Conservation (phyloP, 2,888 invertebrate genomes). For the Hemithea aestivaria region DNA sequence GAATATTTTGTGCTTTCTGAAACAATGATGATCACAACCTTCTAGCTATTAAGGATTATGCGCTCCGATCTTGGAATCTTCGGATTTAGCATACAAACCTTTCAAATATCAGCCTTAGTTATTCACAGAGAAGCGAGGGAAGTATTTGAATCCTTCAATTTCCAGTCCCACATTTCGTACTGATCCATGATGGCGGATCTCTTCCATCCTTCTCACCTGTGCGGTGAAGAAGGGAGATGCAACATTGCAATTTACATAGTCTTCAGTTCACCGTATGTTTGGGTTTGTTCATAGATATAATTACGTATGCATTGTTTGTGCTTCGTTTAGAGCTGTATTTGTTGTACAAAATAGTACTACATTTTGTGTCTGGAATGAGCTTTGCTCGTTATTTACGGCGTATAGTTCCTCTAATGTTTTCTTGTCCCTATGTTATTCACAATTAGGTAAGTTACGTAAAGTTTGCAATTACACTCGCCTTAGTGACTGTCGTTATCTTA, state of each 20-base stretch:
- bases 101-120: conserved; percentile 8
- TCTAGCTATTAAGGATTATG: no score
- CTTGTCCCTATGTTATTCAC: conserved; percentile 2
- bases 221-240: conserved; percentile 4
- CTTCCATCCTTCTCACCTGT: conserved; percentile 7
- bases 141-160: conserved; percentile 16
- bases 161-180: conserved; percentile 11
- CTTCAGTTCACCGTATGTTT: conserved; percentile 11
- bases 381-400: neutral
- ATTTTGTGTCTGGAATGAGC: neutral
- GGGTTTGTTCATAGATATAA: conserved; percentile 11
- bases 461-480: neutral
- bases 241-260: conserved; percentile 16
- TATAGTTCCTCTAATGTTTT: conserved; percentile 2
- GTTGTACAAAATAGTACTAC: conserved; percentile 1
- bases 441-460: neutral
- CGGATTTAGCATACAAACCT: neutral
- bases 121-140: conserved; percentile 13
- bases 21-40: no score
- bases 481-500: neutral
- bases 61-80: no score
- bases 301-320: conserved; percentile 12
- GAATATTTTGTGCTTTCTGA: no score
- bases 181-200: conserved; percentile 17
- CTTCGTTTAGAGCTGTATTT: conserved; percentile 3